Evolutionary conservation across 2,797 vertebrate species (phyloP).

Genomic region (Sebastolobus altivelis): DNA sequence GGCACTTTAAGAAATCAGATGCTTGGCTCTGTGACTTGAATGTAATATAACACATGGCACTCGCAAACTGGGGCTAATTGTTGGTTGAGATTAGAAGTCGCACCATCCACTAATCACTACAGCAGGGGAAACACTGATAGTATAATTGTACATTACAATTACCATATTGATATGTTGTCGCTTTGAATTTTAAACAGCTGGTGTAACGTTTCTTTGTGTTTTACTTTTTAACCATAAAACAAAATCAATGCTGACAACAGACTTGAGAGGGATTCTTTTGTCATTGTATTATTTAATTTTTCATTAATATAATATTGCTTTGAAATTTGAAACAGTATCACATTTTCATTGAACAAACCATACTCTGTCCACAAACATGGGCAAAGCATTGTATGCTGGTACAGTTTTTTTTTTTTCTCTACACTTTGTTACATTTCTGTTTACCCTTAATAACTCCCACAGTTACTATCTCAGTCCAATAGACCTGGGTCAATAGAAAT

Average conservation of each 20-base stretch:
- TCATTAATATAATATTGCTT: slow-evolving; percentile 85
- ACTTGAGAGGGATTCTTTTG: slow-evolving; percentile 68
- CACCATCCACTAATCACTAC: slow-evolving; percentile 56
- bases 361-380: slow-evolving; percentile 79
- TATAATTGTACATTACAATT: slow-evolving; percentile 45
- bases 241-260: slow-evolving; percentile 68
- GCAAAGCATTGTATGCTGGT: slow-evolving; percentile 82
- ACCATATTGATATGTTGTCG: slow-evolving; percentile 33
- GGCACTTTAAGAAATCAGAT: not conserved
- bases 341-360: slow-evolving; percentile 82
- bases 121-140: slow-evolving; percentile 50
- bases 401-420: slow-evolving; percentile 59
- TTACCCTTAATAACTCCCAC: slow-evolving; percentile 51
- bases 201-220: slow-evolving; percentile 34
- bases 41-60: slow-evolving; percentile 20
- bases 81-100: slow-evolving; percentile 50
- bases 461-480: slow-evolving; percentile 56
- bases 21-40: slow-evolving; percentile 31
- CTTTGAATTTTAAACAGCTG: slow-evolving; percentile 49
- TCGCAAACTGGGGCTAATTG: slow-evolving; percentile 40
- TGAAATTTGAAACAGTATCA: slow-evolving; percentile 80
- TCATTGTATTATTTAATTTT: slow-evolving; percentile 82
- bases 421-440: slow-evolving; percentile 54
- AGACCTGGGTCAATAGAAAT: slow-evolving; percentile 78
- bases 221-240: slow-evolving; percentile 47